Base-by-base conservation (phyloP, 2,888 invertebrate species). In the Dryocosmus kuriphilus region DNA sequence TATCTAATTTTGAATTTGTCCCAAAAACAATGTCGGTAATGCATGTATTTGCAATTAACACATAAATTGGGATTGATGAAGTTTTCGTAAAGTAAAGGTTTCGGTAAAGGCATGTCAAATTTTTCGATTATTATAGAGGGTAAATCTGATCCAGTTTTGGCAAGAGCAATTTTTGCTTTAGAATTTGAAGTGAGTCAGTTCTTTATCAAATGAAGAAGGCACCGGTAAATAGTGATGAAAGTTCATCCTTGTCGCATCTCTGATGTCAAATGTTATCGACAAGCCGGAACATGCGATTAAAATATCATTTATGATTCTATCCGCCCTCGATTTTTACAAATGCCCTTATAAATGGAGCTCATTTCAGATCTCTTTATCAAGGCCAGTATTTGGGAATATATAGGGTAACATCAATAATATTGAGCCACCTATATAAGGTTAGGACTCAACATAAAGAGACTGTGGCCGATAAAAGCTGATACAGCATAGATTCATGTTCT, bases 251-350 rank as follows among this genome's bases (percentile, higher is more conserved):
- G 83, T 84, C 83, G 65, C 62, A n/a, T 71, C 61, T 14, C 5
- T 35, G 76, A 80, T 85, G 84, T 84, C 84, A 87, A 86, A 83
- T 87, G 86, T 86, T 84, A 87, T 86, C 85, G 77, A 80, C 76
- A 62, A 55, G 80, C 74, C 71, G 75, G 67, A 74, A 77, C 57
- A 62, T 60, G 75, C 30, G 55, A 67, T 35, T 57, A 62, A 76
- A 75, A 75, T 38, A 35, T 60, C n/a, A 62, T 75, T 55, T 16
- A 38, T 5, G n/a, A 19, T 27, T 62, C 3, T 24, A 14, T 24
- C n/a, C 22, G 5, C 5, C 22, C n/a, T 24, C 14, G 14, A 24
- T 57, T 24, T 61, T 22, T 32, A n/a, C 9, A 16, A 16, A 57
- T 27, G 9, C 6, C 35, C 41, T 35, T 63, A n/a, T 63, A 35